Conservation (phyloP, 2,888 invertebrate species). For the Eupithecia inturbata region DNA sequence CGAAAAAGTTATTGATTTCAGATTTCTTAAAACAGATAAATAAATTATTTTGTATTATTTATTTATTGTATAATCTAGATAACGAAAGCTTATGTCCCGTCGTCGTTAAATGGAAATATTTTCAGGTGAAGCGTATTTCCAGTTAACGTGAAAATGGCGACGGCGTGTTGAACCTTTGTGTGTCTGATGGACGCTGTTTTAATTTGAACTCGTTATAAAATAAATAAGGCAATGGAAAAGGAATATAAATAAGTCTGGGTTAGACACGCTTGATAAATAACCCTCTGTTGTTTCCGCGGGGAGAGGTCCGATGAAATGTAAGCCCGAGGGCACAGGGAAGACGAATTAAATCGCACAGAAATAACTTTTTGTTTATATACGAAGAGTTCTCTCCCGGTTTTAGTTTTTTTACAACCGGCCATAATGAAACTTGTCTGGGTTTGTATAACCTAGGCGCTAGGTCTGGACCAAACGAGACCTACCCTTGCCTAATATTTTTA, state of each 20-base stretch:
- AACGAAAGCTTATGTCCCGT: background rate
- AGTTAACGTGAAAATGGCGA: background rate
- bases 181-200: constrained; percentile 24
- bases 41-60: too few relatives aligned
- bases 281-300: background rate
- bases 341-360: background rate
- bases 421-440: too few relatives aligned
- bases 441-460: background rate
- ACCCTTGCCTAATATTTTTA: background rate
- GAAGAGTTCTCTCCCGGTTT: background rate
- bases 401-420: too few relatives aligned
- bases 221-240: constrained; percentile 27
- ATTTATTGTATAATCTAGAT: background rate
- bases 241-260: constrained; percentile 14
- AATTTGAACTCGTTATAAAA: constrained; percentile 25
- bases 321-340: background rate
- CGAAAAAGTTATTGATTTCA: too few relatives aligned
- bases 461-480: background rate
- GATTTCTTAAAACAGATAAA: too few relatives aligned
- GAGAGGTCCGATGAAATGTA: background rate
- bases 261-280: constrained; percentile 13
- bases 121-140: background rate
- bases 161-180: constrained; percentile 16
- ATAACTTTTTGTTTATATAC: background rate
- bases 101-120: background rate